These are phyloP conservation scores for Drosophila azteca DNA, from an alignment of 1,140 invertebrate species.

Conservation along the genomic window DNA sequence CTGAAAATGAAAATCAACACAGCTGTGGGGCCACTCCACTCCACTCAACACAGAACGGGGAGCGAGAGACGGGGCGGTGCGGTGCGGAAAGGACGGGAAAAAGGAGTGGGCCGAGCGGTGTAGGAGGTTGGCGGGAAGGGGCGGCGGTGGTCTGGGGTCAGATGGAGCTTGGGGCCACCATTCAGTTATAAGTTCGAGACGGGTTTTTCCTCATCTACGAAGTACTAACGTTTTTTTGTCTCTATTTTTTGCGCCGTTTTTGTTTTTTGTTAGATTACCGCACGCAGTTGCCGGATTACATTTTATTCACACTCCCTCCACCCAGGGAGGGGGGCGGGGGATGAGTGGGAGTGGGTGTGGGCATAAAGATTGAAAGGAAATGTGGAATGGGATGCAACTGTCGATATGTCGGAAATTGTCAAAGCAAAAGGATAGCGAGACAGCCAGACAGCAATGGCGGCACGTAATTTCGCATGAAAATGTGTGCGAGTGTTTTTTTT, in stretches of 20 bases:
- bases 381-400: conserved; percentile 42
- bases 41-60: conserved; percentile 13
- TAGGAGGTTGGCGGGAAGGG: not conserved
- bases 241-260: conserved; percentile 18
- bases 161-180: conserved; percentile 26
- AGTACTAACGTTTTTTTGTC: conserved; percentile 13
- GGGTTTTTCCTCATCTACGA: conserved; percentile 16
- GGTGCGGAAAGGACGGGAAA: not conserved
- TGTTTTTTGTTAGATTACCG: conserved; percentile 40
- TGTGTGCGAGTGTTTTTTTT: conserved; percentile 4
- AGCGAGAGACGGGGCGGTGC: too few relatives aligned
- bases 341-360: not conserved
- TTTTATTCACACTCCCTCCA: conserved; percentile 61
- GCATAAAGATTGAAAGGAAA: conserved; percentile 8
- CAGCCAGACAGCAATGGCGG: conserved; percentile 33
- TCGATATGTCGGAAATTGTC: conserved; percentile 78
- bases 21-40: conserved; percentile 36
- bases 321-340: not conserved
- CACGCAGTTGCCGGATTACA: conserved; percentile 68
- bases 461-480: conserved; percentile 66
- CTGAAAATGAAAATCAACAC: conserved; percentile 81
- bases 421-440: conserved; percentile 46
- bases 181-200: conserved; percentile 37
- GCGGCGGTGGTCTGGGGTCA: conserved; percentile 8
- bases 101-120: conserved; percentile 2